Base-by-base conservation (phyloP, 2,888 invertebrate genomes). In the Clusia tigrina region DNA sequence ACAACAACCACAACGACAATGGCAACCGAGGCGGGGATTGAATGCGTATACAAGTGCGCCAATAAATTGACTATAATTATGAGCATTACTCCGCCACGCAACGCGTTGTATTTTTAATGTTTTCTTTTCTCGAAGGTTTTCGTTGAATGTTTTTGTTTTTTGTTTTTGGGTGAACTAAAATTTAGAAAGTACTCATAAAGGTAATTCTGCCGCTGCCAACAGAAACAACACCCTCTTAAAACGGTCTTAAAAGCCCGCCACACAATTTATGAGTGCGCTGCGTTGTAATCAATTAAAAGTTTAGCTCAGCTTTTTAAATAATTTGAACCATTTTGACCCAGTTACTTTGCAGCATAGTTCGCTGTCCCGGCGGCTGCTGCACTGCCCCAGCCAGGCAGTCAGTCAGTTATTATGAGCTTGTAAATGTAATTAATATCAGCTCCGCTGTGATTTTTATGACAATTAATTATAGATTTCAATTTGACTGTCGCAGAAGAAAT, bases 401-500 rank as follows among this genome's bases (percentile, higher is more conserved):
- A 9, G 5, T 32, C 5, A 32, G 12, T 9, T 32, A 32, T 32
- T 32, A 9, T 5, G 6, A 32, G 32, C 12, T 32, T 32, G 6
- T 9, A 12, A 42, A 42, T 17, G 42, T 42, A 42, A 42, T 42
- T 42, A 42, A 42, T 42, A 9, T 6, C 32, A 32, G 12, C 6
- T 9, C 12, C 6, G 32, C 12, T 32, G 6, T 3, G 22, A 48
- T 48, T 48, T 48, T 48, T 48, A 48, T 48, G 48, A 48, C 48
- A 48, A 48, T 48, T 48, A 48, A 48, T 48, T 48, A 48, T 48
- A 22, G 48, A 20, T 18, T 42, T 42, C 42, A 15, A 20, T 20
- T 48, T 42, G 42, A n/a, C 42, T 42, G 42, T 42, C 42, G n/a
- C n/a, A n/a, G n/a, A 42, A 42, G 42, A 42, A 42, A 42, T 42